These are phyloP conservation scores for Drepana arcuata DNA, from an alignment of 1,140 invertebrate species.

Conservation along the genomic window DNA sequence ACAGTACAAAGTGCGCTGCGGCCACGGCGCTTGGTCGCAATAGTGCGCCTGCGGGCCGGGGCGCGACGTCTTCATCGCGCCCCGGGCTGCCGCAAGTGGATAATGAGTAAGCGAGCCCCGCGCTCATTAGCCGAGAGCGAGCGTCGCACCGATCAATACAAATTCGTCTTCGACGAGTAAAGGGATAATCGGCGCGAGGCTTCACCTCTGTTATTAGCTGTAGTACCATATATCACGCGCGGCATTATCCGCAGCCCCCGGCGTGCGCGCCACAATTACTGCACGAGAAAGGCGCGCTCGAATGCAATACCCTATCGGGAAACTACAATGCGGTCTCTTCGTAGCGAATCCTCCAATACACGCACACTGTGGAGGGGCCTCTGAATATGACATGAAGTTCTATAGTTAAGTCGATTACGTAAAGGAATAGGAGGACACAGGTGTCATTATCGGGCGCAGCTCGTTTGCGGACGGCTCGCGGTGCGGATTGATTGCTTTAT, in stretches of 20 bases:
- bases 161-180: constrained; percentile 55
- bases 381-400: too few species aligned
- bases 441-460: constrained; percentile 19
- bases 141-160: constrained; percentile 56
- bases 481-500: constrained; percentile 61
- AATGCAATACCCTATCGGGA: constrained; percentile 37
- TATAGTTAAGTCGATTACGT: too few species aligned
- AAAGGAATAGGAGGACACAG: not conserved
- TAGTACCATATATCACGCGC: constrained; percentile 64
- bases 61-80: constrained; percentile 56
- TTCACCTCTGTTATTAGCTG: constrained; percentile 60
- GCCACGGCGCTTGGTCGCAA: constrained; percentile 40
- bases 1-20: constrained; percentile 51
- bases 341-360: too few species aligned
- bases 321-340: too few species aligned
- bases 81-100: constrained; percentile 53
- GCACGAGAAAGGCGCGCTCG: constrained; percentile 22
- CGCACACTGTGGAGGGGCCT: too few species aligned
- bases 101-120: constrained; percentile 63
- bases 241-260: constrained; percentile 51
- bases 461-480: constrained; percentile 30
- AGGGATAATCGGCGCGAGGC: constrained; percentile 54
- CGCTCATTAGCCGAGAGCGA: constrained; percentile 59
- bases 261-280: constrained; percentile 54
- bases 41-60: constrained; percentile 43